Evolutionary conservation across 2,113 vertebrate species (phyloP).

Genomic region (Dryoscopus gambensis): DNA sequence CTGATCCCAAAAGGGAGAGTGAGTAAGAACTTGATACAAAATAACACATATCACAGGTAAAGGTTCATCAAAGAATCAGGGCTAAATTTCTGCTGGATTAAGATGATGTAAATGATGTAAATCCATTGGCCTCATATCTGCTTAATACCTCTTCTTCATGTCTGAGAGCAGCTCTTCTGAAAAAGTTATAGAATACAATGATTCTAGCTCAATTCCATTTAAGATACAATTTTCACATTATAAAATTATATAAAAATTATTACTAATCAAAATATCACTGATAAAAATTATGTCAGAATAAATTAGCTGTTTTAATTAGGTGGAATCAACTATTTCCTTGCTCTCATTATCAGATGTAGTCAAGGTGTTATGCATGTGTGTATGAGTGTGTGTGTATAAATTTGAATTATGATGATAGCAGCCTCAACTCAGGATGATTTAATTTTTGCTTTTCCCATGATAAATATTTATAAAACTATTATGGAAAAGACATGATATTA

Average conservation of each 20-base stretch:
- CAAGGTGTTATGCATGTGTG: background rate
- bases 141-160: constrained; percentile 42
- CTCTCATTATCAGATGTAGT: constrained; percentile 45
- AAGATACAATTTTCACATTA: constrained; percentile 21
- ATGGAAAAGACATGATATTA: background rate
- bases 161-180: constrained; percentile 41
- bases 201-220: constrained; percentile 18
- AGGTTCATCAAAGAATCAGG: constrained; percentile 22
- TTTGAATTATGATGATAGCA: constrained; percentile 25
- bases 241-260: constrained; percentile 26
- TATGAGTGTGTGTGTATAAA: background rate
- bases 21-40: background rate
- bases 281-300: constrained; percentile 44
- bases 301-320: constrained; percentile 70
- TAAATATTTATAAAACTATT: constrained; percentile 60
- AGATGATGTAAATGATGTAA: constrained; percentile 6
- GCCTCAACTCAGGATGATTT: constrained; percentile 8
- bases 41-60: background rate
- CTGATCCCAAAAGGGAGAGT: background rate
- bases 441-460: constrained; percentile 20
- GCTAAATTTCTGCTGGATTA: constrained; percentile 4
- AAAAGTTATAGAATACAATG: constrained; percentile 43
- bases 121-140: constrained; percentile 40
- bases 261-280: constrained; percentile 37
- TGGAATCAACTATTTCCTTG: constrained; percentile 38